Conservation (phyloP, 2,797 vertebrate species). For the Champsocephalus gunnari region DNA sequence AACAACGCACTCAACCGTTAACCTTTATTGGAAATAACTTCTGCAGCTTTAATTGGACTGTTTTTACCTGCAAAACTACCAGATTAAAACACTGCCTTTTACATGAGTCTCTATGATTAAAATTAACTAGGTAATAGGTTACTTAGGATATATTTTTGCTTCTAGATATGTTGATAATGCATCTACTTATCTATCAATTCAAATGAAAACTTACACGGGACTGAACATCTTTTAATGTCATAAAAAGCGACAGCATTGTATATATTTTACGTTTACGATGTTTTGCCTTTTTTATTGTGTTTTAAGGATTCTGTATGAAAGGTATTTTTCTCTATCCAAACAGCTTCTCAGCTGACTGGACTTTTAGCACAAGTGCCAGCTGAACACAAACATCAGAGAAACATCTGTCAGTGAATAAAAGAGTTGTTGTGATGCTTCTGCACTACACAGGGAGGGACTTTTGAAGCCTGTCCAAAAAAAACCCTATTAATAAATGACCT, state of each 20-base stretch:
- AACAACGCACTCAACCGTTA: conserved; percentile 41
- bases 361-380: conserved; percentile 19
- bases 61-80: conserved; percentile 21
- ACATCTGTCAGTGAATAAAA: conserved; percentile 51
- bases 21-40: conserved; percentile 48
- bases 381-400: conserved; percentile 32
- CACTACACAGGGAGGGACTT: conserved; percentile 18
- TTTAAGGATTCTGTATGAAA: neutral
- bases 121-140: neutral
- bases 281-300: neutral
- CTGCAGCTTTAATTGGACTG: conserved; percentile 51
- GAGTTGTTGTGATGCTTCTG: conserved; percentile 30
- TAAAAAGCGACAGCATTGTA: neutral
- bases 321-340: neutral
- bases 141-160: too few species aligned
- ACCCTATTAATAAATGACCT: conserved; percentile 12
- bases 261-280: neutral
- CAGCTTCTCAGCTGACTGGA: neutral
- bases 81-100: conserved; percentile 44
- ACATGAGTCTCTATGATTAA: conserved; percentile 36
- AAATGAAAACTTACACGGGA: neutral
- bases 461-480: conserved; percentile 23
- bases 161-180: too few species aligned
- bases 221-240: neutral
- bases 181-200: conserved; percentile 3